Conservation (phyloP, 2,888 invertebrate genomes). For the Ellobium chinense region DNA sequence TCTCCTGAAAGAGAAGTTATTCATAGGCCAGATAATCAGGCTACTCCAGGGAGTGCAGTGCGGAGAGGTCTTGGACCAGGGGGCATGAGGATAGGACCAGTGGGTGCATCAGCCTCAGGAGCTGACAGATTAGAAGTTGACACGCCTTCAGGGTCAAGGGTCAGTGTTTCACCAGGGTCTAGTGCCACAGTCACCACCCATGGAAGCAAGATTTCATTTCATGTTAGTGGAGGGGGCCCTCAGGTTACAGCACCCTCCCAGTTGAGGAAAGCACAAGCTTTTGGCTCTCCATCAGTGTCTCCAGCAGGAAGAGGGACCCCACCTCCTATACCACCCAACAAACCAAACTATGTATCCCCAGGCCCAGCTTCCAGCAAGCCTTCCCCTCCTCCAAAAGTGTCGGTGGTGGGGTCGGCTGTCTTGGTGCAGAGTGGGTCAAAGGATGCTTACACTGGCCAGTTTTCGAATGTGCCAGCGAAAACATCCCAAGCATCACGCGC, state of each 20-base stretch:
- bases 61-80: constrained; percentile 39
- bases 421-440: constrained; percentile 56
- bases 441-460: constrained; percentile 27
- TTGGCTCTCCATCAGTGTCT: constrained; percentile 35
- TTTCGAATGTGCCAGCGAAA: constrained; percentile 21
- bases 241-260: constrained; percentile 12
- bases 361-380: constrained; percentile 54
- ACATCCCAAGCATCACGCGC: constrained; percentile 47
- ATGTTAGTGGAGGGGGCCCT: constrained; percentile 51
- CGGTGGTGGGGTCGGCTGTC: constrained; percentile 60
- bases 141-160: constrained; percentile 43
- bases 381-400: constrained; percentile 66
- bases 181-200: constrained; percentile 61
- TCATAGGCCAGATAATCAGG: constrained; percentile 36
- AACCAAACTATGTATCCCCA: constrained; percentile 66
- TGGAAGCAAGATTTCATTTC: constrained; percentile 67
- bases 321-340: constrained; percentile 77
- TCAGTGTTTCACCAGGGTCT: constrained; percentile 45
- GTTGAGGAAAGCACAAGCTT: constrained; percentile 26
- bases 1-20: constrained; percentile 53
- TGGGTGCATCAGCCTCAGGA: constrained; percentile 55
- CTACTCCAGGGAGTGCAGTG: constrained; percentile 46
- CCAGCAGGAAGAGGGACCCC: constrained; percentile 71
- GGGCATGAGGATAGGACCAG: constrained; percentile 57
- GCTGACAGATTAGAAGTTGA: constrained; percentile 29